These are phyloP conservation scores for Muscidifurax raptorellus DNA, from an alignment of 1,140 invertebrate species.

Conservation along the genomic window DNA sequence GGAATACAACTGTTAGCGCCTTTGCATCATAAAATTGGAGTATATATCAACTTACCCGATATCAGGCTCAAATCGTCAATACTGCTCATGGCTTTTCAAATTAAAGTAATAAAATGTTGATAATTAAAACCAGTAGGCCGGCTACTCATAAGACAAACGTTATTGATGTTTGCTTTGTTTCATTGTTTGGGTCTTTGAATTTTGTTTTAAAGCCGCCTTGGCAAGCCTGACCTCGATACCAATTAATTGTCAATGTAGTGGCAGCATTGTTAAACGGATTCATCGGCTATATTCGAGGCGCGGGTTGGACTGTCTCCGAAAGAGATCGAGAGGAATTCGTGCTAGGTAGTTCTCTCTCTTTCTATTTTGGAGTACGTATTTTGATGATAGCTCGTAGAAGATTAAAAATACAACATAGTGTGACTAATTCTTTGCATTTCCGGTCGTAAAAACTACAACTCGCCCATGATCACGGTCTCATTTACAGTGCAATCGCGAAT, in stretches of 20 bases:
- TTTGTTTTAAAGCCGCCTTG: not conserved
- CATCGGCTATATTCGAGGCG: conserved; percentile 6
- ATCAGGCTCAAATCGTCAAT: conserved; percentile 59
- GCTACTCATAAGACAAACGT: not conserved
- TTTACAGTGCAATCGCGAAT: not conserved
- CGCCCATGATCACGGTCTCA: not conserved
- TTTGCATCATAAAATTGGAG: not conserved
- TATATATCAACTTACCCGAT: conserved; percentile 54
- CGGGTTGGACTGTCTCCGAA: not conserved
- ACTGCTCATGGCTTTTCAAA: conserved; percentile 54
- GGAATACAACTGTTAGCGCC: not conserved
- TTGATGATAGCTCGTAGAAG: conserved; percentile 34
- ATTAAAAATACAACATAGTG: conserved; percentile 40
- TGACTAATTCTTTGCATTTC: conserved; percentile 38
- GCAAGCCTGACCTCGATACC: not conserved
- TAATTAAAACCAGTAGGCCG: not conserved
- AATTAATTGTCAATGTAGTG: not conserved
- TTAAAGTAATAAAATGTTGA: not conserved
- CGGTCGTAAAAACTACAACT: conserved; percentile 5
- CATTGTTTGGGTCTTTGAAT: not conserved
- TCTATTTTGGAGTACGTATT: conserved; percentile 48
- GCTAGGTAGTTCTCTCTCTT: conserved; percentile 31
- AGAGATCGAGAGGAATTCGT: conserved; percentile 37
- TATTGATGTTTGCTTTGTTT: not conserved
- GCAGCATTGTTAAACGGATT: conserved; percentile 1